Percentiles rank a stretch among this genome's conserved stretches.
Evolutionary conservation across 2,888 invertebrate genomes (phyloP).

Genomic region (Catocala fraxini): DNA sequence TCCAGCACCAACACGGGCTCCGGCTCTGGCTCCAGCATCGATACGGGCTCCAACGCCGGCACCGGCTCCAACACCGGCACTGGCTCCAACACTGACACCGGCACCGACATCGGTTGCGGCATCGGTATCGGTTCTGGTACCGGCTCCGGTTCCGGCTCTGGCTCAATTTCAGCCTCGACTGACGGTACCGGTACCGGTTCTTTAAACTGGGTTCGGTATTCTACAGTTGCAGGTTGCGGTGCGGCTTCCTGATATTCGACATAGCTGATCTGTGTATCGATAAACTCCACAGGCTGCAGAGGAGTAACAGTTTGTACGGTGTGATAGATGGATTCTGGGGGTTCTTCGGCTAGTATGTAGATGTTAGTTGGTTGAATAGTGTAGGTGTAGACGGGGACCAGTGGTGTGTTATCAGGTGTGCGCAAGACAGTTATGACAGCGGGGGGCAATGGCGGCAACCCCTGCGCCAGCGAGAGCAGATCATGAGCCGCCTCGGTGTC

Average conservation of each 20-base stretch:
- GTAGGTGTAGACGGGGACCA: constrained; percentile 88
- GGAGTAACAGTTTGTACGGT: constrained; percentile 66
- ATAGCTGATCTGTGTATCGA: constrained; percentile 67
- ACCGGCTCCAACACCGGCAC: constrained; percentile 14
- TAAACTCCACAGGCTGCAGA: constrained; percentile 65
- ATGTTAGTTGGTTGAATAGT: constrained; percentile 88
- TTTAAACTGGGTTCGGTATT: constrained; percentile 43
- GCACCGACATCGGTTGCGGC: too few species aligned
- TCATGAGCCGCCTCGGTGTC: constrained; percentile 97
- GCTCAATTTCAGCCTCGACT: constrained; percentile 2
- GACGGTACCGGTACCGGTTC: constrained; percentile 40
- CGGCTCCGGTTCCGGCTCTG: constrained; percentile 26
- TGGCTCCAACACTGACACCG: constrained; percentile 26
- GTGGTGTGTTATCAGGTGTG: constrained; percentile 71
- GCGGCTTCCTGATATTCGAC: constrained; percentile 61
- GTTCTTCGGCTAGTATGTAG: constrained; percentile 72
- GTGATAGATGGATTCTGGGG: constrained; percentile 65
- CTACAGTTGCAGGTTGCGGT: constrained; percentile 34
- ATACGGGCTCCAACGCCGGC: not conserved
- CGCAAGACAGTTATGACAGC: constrained; percentile 80
- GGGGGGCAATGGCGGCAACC: constrained; percentile 92
- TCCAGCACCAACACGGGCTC: constrained; percentile 20
- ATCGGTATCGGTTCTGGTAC: constrained; percentile 11
- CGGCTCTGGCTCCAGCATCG: constrained; percentile 27
- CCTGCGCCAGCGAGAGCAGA: constrained; percentile 91